Percentiles rank a stretch among this genome's conserved stretches.
Conservation (phyloP, 2,888 invertebrate genomes). For the Hirtodrosophila alboralis region DNA sequence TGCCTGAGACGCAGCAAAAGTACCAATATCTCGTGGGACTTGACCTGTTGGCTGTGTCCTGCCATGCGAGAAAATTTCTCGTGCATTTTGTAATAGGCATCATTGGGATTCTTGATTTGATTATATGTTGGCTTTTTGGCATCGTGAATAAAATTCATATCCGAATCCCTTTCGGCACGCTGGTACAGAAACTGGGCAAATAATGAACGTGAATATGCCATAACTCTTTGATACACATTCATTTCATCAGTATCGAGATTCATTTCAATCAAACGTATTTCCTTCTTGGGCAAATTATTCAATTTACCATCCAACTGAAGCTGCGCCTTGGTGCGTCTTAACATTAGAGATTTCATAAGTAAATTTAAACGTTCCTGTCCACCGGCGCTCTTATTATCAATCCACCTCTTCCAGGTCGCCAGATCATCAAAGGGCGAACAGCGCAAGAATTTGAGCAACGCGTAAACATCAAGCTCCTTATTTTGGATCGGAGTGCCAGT, state of each 20-base stretch:
- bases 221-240: conserved; percentile 90
- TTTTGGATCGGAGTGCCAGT: conserved; percentile 99
- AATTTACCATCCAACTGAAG: conserved; percentile 88
- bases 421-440: conserved; percentile 96
- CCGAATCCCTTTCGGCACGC: conserved; percentile 87
- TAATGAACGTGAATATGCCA: conserved; percentile 89
- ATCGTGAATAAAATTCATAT: conserved; percentile 75
- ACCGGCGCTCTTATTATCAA: conserved; percentile 91
- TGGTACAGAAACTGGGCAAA: conserved; percentile 92
- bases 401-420: conserved; percentile 95
- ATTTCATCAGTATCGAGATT: conserved; percentile 88
- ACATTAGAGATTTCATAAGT: conserved; percentile 92
- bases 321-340: conserved; percentile 94
- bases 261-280: conserved; percentile 86
- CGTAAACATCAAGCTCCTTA: conserved; percentile 92
- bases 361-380: conserved; percentile 93
- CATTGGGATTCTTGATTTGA: conserved; percentile 83
- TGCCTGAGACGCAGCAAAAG: conserved; percentile 93
- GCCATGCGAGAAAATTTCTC: conserved; percentile 87
- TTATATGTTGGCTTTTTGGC: conserved; percentile 72
- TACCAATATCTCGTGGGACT: conserved; percentile 90
- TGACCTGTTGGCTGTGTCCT: conserved; percentile 86
- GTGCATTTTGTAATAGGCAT: conserved; percentile 87
- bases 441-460: conserved; percentile 91
- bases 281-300: conserved; percentile 87